Conservation (phyloP, 2,888 invertebrate genomes). For the Frankliniella fusca region DNA sequence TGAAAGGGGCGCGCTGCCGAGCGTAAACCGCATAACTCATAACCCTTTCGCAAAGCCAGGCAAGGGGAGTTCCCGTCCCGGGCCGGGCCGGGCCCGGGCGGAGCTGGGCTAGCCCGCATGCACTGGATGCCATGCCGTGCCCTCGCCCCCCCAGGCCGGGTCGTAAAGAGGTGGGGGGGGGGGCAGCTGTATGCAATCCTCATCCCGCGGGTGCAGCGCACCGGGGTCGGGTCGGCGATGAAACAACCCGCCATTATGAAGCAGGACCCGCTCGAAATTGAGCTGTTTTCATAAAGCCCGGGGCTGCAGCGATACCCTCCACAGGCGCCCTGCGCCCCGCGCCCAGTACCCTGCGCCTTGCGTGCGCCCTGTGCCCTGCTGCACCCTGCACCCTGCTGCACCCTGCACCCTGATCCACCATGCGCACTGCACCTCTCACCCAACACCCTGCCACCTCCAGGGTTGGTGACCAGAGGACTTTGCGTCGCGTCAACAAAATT, state of each 20-base stretch:
- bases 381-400: too few relatives aligned
- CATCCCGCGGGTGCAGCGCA: neutral
- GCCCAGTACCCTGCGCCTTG: neutral
- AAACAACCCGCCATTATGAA: neutral
- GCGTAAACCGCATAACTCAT: slow-evolving; percentile 16
- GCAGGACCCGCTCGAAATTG: neutral
- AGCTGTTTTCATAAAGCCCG: neutral
- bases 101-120: neutral
- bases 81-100: neutral
- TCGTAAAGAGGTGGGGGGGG: neutral
- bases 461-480: too few relatives aligned
- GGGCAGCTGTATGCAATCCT: neutral
- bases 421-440: neutral
- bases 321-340: neutral
- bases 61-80: neutral
- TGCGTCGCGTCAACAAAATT: too few relatives aligned
- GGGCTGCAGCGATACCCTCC: neutral
- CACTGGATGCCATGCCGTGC: neutral
- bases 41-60: neutral
- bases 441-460: neutral
- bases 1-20: neutral
- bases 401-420: neutral
- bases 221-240: neutral
- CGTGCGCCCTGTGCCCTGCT: neutral
- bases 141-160: neutral